Conservation (phyloP, 92 coral and sea anemone species). For the Palythoa caribaeorum region DNA sequence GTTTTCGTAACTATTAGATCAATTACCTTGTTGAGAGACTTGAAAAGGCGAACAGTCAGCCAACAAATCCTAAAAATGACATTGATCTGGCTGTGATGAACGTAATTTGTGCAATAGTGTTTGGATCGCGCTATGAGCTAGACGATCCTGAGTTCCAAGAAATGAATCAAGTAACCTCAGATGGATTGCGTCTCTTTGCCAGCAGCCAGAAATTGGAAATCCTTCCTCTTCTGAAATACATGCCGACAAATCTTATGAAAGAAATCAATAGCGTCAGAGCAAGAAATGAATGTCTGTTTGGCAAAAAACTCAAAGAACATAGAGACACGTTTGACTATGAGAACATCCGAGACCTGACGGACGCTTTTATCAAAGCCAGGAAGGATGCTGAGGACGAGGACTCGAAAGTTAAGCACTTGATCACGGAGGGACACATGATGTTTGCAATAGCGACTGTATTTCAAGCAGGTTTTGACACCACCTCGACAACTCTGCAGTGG, state of each 20-base stretch:
- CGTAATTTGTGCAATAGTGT: slow-evolving; percentile 46
- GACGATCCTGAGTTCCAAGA: slow-evolving; percentile 62
- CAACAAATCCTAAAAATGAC: slow-evolving; percentile 36
- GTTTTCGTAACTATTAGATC: too few relatives aligned
- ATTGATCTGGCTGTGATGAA: slow-evolving; percentile 43
- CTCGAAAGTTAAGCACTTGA: slow-evolving; percentile 16
- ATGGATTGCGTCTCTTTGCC: not conserved
- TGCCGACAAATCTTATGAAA: too few relatives aligned
- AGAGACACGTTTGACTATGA: slow-evolving; percentile 37
- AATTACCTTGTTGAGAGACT: too few relatives aligned
- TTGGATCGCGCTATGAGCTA: slow-evolving; percentile 10
- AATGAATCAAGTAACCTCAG: slow-evolving; percentile 27
- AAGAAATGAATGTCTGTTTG: slow-evolving; percentile 44
- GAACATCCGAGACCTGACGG: slow-evolving; percentile 66
- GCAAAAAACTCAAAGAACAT: not conserved
- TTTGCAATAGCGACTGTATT: slow-evolving; percentile 66
- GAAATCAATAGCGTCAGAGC: slow-evolving; percentile 35
- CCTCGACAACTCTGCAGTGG: slow-evolving; percentile 66
- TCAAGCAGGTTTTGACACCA: slow-evolving; percentile 73
- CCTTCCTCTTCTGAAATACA: too few relatives aligned
- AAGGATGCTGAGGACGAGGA: too few relatives aligned
- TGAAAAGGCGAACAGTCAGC: not conserved
- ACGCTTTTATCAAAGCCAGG: slow-evolving; percentile 47
- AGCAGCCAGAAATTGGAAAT: too few relatives aligned
- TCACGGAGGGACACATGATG: slow-evolving; percentile 69